Evolutionary conservation across 2,113 vertebrate species (phyloP).

Genomic region (Callaeas wilsoni): DNA sequence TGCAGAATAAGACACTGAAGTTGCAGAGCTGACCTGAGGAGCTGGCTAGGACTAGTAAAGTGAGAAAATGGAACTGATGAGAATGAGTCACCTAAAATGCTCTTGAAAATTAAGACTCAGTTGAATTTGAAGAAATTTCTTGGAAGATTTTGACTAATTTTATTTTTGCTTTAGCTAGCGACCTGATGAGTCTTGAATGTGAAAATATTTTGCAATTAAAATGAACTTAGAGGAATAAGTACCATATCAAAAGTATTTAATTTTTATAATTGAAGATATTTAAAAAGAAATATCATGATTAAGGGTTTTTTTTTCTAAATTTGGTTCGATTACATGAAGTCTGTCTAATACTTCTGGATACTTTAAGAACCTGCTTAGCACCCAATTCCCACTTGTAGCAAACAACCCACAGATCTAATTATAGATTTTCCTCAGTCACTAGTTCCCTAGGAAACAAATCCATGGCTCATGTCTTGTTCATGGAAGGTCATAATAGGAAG

Average conservation of each 20-base stretch:
- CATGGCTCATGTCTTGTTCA: conserved; percentile 66
- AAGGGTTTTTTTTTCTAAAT: not conserved
- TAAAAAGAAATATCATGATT: not conserved
- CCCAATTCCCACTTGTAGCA: conserved; percentile 67
- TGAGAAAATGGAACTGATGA: not conserved
- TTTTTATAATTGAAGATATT: not conserved
- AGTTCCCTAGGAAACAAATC: conserved; percentile 79
- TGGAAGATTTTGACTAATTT: not conserved
- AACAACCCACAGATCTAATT: conserved; percentile 79
- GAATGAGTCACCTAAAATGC: not conserved
- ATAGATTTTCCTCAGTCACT: conserved; percentile 78
- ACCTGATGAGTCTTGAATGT: not conserved
- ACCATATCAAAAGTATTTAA: not conserved
- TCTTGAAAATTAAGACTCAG: not conserved
- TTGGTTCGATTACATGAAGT: not conserved
- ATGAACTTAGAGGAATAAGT: not conserved
- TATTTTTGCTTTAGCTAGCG: not conserved
- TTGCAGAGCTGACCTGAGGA: not conserved
- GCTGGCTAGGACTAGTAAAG: not conserved
- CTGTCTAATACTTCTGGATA: conserved; percentile 25
- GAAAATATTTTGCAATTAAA: not conserved
- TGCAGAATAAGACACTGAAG: not conserved
- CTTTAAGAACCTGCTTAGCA: conserved; percentile 64
- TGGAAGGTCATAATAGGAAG: conserved; percentile 73
- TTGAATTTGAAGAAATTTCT: not conserved